phyloP scores from a whole-genome alignment of 2,113 vertebrate species.

The Erythrocebus patas region DNA sequence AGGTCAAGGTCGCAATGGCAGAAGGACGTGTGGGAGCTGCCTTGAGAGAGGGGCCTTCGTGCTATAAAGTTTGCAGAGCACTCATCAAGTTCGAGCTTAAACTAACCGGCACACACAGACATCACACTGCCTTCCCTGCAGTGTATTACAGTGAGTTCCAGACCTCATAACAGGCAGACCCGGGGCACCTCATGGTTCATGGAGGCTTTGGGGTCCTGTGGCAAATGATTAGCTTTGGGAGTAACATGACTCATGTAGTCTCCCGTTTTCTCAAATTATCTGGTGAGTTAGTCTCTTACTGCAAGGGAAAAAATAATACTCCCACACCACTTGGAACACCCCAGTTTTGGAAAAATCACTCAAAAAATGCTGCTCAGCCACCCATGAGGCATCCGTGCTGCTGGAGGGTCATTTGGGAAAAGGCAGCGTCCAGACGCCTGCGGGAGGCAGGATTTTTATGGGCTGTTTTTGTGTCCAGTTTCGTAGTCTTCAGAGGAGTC shows the following conservation, averaged over 20 bases:
- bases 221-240: slow-evolving; percentile 13
- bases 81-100: background rate
- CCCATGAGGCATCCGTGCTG: slow-evolving; percentile 53
- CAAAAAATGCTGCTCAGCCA: slow-evolving; percentile 47
- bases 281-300: background rate
- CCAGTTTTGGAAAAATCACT: slow-evolving; percentile 64
- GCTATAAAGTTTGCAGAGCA: background rate
- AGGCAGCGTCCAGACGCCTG: slow-evolving; percentile 57
- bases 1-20: background rate
- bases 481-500: slow-evolving; percentile 49
- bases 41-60: background rate
- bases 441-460: slow-evolving; percentile 69
- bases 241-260: background rate
- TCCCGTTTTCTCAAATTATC: slow-evolving; percentile 37
- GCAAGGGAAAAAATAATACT: slow-evolving; percentile 31
- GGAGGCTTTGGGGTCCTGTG: background rate
- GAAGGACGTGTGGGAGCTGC: background rate
- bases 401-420: slow-evolving; percentile 54
- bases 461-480: slow-evolving; percentile 51
- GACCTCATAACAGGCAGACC: background rate
- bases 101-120: background rate
- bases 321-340: slow-evolving; percentile 55
- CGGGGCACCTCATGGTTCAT: background rate
- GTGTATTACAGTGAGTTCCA: background rate
- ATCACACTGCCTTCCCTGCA: background rate